Evolutionary conservation across 2,113 vertebrate genomes (phyloP), one percentile per base, ranked within the genome.

Genomic region (Tyto alba): DNA sequence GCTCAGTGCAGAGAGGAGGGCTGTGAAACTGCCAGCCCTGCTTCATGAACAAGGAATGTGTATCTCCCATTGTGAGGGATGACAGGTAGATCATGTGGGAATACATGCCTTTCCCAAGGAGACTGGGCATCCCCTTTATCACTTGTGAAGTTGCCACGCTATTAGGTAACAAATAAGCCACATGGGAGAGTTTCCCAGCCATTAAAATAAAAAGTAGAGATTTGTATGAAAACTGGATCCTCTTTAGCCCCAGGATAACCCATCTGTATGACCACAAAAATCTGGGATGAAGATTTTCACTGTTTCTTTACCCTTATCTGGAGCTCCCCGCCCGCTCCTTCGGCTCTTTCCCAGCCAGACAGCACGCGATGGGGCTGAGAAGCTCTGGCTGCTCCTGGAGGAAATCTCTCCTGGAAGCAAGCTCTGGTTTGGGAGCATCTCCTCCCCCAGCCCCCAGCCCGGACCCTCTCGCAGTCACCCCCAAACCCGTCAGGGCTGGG

Each of bases 401-500:
- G 45, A 47, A 41, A n/a, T 68, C 71, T 12, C 22, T 64, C 8
- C n/a, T 62, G 79, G 47, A 43, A 60, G 8, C 56, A 78, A 30
- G 27, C 18, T 67, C 27, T 50, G 29, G 4, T 80, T 57, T 50
- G 53, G 57, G 55, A 77, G 34, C 15, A 32, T 3, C 38, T 71
- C 23, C 13, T 78, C 34, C 81, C 20, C 20, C 29, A 60, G 7
- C 22, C 26, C 75, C 40, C 43, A 73, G 26, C 26, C 72, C 25
- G 4, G 45, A 16, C 40, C 15, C 52, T 74, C 7, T 2, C 6
- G 0, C 21, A 1, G 1, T 12, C 3, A 1, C 38, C 36, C 64
- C 81, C 41, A 43, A 27, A 13, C 6, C 53, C 10, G 0, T 6
- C 0, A 1, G 26, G 55, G 40, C 43, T 16, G 57, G 32, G n/a